Evolutionary conservation across 2,888 invertebrate species (phyloP).

Genomic region (Lithophane semibrunnea): DNA sequence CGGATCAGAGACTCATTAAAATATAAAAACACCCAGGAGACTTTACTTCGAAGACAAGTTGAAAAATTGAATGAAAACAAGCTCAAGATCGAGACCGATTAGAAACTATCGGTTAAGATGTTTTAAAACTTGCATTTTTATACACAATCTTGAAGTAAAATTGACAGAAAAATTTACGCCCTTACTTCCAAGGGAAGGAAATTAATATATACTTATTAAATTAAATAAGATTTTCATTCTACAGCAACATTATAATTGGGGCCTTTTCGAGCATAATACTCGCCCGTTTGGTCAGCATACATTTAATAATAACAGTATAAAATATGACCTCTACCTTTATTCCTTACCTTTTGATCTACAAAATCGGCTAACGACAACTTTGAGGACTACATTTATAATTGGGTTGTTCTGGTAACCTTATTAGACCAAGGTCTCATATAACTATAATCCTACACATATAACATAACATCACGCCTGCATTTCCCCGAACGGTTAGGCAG

Average conservation of each 20-base stretch:
- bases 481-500: too few relatives aligned
- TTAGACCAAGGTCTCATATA: not conserved
- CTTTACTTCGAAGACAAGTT: conserved; percentile 16
- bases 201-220: not conserved
- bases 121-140: conserved; percentile 18
- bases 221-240: conserved; percentile 1
- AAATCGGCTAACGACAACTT: conserved; percentile 43
- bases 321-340: conserved; percentile 32
- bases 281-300: conserved; percentile 7
- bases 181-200: not conserved
- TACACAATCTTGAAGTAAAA: not conserved
- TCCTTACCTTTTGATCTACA: conserved; percentile 34
- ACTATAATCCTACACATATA: not conserved
- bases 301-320: conserved; percentile 33
- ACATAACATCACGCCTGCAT: too few relatives aligned
- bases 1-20: conserved; percentile 48
- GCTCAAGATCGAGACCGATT: conserved; percentile 16
- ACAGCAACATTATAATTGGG: conserved; percentile 33
- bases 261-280: not conserved
- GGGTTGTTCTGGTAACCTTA: conserved; percentile 29
- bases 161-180: not conserved
- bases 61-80: conserved; percentile 47
- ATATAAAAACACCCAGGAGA: conserved; percentile 37
- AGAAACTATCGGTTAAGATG: not conserved
- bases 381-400: conserved; percentile 35